Conservation (phyloP, 2,888 invertebrate genomes). For the Bimastos eiseni region DNA sequence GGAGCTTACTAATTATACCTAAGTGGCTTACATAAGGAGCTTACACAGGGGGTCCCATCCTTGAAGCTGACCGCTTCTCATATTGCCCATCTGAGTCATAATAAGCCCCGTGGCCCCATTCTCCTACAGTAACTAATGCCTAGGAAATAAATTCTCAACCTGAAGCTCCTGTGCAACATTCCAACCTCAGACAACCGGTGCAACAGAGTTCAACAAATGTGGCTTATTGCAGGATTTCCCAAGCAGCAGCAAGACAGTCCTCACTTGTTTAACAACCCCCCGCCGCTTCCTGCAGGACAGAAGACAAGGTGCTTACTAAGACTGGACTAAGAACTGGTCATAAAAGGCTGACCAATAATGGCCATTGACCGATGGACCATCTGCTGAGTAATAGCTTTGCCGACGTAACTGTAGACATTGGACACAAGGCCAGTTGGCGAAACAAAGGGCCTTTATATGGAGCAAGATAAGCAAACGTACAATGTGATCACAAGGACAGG, state of each 20-base stretch:
- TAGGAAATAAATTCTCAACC: too few relatives aligned
- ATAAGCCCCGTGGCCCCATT: too few relatives aligned
- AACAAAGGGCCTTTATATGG: neutral
- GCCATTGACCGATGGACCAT: neutral
- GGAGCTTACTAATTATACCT: too few relatives aligned
- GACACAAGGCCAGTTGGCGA: neutral
- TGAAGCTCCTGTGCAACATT: too few relatives aligned
- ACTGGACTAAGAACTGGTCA: neutral
- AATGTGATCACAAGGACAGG: neutral
- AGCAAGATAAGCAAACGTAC: neutral
- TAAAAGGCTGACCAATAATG: neutral
- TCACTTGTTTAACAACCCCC: neutral
- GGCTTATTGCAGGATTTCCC: too few relatives aligned
- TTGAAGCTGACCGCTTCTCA: too few relatives aligned
- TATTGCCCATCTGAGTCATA: too few relatives aligned
- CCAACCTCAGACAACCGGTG: too few relatives aligned
- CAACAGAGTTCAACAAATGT: too few relatives aligned
- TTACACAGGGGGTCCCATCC: too few relatives aligned
- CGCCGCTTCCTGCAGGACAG: neutral
- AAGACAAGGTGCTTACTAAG: neutral
- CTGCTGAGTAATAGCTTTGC: neutral
- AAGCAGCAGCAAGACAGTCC: neutral
- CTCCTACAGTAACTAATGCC: too few relatives aligned
- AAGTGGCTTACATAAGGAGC: too few relatives aligned
- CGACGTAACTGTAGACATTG: neutral